These are phyloP conservation scores for Phycodurus eques DNA, from an alignment of 2,113 vertebrate species.

Conservation along the genomic window DNA sequence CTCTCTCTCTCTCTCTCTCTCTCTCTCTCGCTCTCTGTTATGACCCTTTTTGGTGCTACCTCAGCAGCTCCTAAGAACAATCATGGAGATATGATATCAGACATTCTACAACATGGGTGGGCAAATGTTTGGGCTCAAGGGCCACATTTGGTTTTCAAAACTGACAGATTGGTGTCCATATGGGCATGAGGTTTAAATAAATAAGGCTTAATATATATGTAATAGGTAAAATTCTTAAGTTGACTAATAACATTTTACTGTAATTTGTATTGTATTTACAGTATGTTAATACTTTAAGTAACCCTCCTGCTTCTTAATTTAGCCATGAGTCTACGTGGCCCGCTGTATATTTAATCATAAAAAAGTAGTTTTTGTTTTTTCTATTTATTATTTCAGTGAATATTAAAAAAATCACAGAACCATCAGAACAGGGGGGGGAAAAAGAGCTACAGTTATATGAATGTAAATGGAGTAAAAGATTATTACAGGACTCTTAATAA, in stretches of 20 bases:
- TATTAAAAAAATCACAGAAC: no score
- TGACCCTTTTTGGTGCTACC: conserved; percentile 12
- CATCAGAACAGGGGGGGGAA: no score
- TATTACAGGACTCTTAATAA: not conserved
- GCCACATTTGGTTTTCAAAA: not conserved
- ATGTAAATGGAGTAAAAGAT: not conserved
- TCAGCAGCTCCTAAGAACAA: conserved; percentile 9
- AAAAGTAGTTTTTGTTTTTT: no score
- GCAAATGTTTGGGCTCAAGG: not conserved
- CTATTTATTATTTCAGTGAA: no score
- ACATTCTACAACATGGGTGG: not conserved
- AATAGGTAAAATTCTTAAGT: not conserved
- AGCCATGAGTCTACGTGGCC: no score
- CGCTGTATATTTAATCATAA: no score
- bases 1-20: not conserved
- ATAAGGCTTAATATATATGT: not conserved
- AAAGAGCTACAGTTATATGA: no score
- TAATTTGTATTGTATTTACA: not conserved
- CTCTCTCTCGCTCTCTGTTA: not conserved
- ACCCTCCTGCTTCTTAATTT: not conserved
- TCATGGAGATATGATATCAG: conserved; percentile 4
- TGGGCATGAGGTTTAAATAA: not conserved
- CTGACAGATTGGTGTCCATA: not conserved
- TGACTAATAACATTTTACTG: not conserved
- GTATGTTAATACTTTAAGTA: not conserved